Evolutionary conservation across 2,797 vertebrate species (phyloP).

Genomic region (Thaleichthys pacificus): DNA sequence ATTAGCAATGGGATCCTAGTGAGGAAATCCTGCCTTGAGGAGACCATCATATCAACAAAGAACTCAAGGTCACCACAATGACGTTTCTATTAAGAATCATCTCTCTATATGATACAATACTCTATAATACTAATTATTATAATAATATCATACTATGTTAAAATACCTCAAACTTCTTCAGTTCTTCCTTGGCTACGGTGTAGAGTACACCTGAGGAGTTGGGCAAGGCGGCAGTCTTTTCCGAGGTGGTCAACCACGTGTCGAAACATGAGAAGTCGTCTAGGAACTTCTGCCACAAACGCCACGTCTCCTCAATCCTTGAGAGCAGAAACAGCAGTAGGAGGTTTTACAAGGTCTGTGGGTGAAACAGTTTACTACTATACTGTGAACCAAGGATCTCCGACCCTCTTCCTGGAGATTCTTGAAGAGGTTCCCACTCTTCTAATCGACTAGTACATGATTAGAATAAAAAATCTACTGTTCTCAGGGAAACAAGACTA

Average conservation of each 20-base stretch:
- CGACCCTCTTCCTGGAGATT: too few species aligned
- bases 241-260: conserved; percentile 89
- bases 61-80: neutral
- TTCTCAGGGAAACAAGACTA: too few species aligned
- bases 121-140: neutral
- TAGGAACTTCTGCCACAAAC: conserved; percentile 96
- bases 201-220: conserved; percentile 96
- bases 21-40: neutral
- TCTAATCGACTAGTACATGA: too few species aligned
- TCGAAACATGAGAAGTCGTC: conserved; percentile 93
- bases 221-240: conserved; percentile 89
- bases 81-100: too few species aligned
- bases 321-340: neutral
- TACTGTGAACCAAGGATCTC: too few species aligned
- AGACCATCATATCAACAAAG: neutral
- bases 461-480: too few species aligned
- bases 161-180: conserved; percentile 89
- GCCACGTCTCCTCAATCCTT: conserved; percentile 98
- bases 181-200: conserved; percentile 94
- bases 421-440: too few species aligned
- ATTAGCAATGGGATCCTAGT: neutral
- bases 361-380: too few species aligned
- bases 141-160: neutral
- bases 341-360: too few species aligned
- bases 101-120: neutral